Conservation (phyloP, 1,140 invertebrate genomes). For the Caenorhabditis tropicalis region DNA sequence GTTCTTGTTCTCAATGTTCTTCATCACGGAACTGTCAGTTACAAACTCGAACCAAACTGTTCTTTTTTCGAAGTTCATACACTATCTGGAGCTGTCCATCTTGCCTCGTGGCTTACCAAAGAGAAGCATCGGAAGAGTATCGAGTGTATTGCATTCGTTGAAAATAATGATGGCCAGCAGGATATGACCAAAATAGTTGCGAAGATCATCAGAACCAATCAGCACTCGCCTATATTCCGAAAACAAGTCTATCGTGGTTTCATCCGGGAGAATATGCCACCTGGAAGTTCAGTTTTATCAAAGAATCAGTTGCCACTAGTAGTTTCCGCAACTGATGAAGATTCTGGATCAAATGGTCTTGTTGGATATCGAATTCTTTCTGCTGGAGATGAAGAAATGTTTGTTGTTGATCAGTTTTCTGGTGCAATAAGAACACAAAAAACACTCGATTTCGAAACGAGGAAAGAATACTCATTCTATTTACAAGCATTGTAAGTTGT, state of each 20-base stretch:
- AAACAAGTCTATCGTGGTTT: conserved; percentile 77
- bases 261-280: conserved; percentile 51
- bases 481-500: conserved; percentile 50
- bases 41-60: conserved; percentile 46
- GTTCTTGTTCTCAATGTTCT: conserved; percentile 37
- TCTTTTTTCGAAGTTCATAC: conserved; percentile 51
- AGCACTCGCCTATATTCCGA: conserved; percentile 85
- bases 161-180: neutral
- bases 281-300: conserved; percentile 50
- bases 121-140: conserved; percentile 37
- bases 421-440: conserved; percentile 55
- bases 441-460: conserved; percentile 55
- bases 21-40: conserved; percentile 23
- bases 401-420: conserved; percentile 57
- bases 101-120: conserved; percentile 47
- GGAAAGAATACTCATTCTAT: conserved; percentile 56
- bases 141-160: conserved; percentile 55
- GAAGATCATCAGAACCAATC: conserved; percentile 86
- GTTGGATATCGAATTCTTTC: conserved; percentile 88
- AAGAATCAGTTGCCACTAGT: conserved; percentile 50
- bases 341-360: conserved; percentile 90
- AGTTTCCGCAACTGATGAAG: conserved; percentile 88
- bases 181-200: conserved; percentile 81
- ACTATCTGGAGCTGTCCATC: conserved; percentile 49
- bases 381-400: conserved; percentile 53